Conservation (phyloP, 1,140 invertebrate genomes). For the Melipona quadrifasciata region DNA sequence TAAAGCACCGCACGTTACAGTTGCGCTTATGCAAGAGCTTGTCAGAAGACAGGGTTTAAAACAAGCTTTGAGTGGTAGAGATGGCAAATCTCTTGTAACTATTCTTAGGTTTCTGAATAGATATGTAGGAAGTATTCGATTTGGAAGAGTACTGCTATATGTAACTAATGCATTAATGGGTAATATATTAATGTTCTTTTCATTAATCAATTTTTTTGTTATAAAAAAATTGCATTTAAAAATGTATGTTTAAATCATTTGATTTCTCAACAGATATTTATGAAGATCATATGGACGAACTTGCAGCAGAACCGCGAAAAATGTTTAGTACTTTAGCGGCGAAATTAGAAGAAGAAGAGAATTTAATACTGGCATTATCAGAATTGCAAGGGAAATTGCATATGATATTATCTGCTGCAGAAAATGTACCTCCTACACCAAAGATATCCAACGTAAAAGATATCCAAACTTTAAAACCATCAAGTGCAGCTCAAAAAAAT, state of each 20-base stretch:
- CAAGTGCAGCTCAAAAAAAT: slow-evolving; percentile 84
- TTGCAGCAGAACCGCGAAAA: slow-evolving; percentile 83
- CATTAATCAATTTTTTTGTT: neutral
- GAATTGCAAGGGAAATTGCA: slow-evolving; percentile 87
- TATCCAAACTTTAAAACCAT: slow-evolving; percentile 81
- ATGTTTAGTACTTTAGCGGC: slow-evolving; percentile 84
- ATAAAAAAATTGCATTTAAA: neutral
- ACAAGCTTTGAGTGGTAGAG: slow-evolving; percentile 87
- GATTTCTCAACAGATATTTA: slow-evolving; percentile 83
- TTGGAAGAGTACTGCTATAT: slow-evolving; percentile 88
- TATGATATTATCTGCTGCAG: slow-evolving; percentile 85
- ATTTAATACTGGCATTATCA: slow-evolving; percentile 84
- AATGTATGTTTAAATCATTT: slow-evolving; percentile 23
- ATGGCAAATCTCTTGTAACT: slow-evolving; percentile 85
- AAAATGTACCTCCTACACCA: slow-evolving; percentile 69
- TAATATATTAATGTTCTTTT: slow-evolving; percentile 62
- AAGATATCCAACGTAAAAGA: too few relatives aligned
- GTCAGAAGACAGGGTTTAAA: slow-evolving; percentile 88
- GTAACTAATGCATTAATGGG: slow-evolving; percentile 88
- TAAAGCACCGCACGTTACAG: slow-evolving; percentile 89
- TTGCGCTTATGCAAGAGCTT: slow-evolving; percentile 92
- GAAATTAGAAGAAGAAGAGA: slow-evolving; percentile 86
- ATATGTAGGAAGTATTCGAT: slow-evolving; percentile 88
- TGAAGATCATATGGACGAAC: slow-evolving; percentile 83
- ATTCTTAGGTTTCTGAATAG: slow-evolving; percentile 90